A percentile compares a stretch with the other conserved stretches of the same genome.
phyloP scores from a whole-genome alignment of 2,888 invertebrate species.

The Zygogramma bicolorata region DNA sequence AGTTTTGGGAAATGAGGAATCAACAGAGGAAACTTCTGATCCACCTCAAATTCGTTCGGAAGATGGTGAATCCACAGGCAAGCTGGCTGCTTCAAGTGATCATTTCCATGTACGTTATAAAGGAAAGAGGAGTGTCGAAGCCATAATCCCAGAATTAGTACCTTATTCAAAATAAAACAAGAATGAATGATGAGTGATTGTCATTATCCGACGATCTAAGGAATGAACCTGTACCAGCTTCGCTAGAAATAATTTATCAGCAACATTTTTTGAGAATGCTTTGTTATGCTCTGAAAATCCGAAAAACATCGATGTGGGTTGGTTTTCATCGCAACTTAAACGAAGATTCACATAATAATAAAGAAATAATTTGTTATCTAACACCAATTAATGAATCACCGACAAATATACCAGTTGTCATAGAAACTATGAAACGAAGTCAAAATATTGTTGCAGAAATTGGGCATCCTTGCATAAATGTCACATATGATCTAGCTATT shows the following conservation, averaged over 20 bases:
- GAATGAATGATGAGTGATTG: background rate
- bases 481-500: slow-evolving; percentile 27
- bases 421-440: slow-evolving; percentile 21
- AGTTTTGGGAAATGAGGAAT: slow-evolving; percentile 29
- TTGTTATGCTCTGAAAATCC: slow-evolving; percentile 24
- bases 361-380: slow-evolving; percentile 19
- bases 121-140: background rate
- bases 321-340: slow-evolving; percentile 48
- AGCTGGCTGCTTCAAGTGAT: background rate
- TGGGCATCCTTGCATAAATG: slow-evolving; percentile 40
- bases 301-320: slow-evolving; percentile 48
- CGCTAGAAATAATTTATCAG: slow-evolving; percentile 45
- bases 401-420: slow-evolving; percentile 21
- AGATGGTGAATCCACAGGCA: slow-evolving; percentile 23
- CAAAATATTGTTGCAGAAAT: slow-evolving; percentile 25
- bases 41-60: slow-evolving; percentile 11
- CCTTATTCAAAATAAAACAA: background rate
- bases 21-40: slow-evolving; percentile 36
- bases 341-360: slow-evolving; percentile 14
- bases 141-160: background rate
- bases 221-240: slow-evolving; percentile 10
- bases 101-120: background rate
- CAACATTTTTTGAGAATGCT: slow-evolving; percentile 26
- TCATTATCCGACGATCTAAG: background rate
- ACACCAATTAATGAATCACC: slow-evolving; percentile 30